These are phyloP conservation scores for Eupithecia abbreviata DNA, from an alignment of 2,888 invertebrate genomes.

Conservation along the genomic window DNA sequence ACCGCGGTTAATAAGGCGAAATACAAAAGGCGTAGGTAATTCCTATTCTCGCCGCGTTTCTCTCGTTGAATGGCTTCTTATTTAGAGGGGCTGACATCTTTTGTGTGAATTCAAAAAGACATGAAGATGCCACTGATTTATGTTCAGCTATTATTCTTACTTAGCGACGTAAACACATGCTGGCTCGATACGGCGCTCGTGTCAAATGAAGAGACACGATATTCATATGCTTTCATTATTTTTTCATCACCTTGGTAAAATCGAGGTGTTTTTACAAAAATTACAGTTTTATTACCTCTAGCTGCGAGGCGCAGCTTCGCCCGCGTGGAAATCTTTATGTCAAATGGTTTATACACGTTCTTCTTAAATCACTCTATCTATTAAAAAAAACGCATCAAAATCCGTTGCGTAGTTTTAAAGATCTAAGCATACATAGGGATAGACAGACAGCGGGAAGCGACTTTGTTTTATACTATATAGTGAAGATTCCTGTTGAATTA, in stretches of 20 bases:
- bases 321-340: too few relatives aligned
- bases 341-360: too few relatives aligned
- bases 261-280: neutral
- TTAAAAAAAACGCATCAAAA: too few relatives aligned
- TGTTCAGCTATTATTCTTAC: conserved; percentile 73
- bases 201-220: conserved; percentile 45
- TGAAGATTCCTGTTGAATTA: neutral
- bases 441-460: too few relatives aligned
- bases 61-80: conserved; percentile 58
- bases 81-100: conserved; percentile 63
- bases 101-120: conserved; percentile 73
- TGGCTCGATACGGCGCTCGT: conserved; percentile 53
- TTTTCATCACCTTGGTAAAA: conserved; percentile 38
- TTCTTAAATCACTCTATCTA: too few relatives aligned
- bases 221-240: conserved; percentile 41
- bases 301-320: too few relatives aligned
- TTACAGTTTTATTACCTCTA: too few relatives aligned
- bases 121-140: conserved; percentile 76
- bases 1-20: conserved; percentile 48
- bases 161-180: conserved; percentile 77
- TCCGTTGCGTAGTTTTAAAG: too few relatives aligned
- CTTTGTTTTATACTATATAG: too few relatives aligned
- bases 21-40: conserved; percentile 49
- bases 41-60: conserved; percentile 47
- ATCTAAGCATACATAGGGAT: too few relatives aligned